A percentile compares a stretch with the other conserved stretches of the same genome.
These are phyloP conservation scores for Acridotheres tristis DNA, from an alignment of 2,797 vertebrate species.

Conservation along the genomic window DNA sequence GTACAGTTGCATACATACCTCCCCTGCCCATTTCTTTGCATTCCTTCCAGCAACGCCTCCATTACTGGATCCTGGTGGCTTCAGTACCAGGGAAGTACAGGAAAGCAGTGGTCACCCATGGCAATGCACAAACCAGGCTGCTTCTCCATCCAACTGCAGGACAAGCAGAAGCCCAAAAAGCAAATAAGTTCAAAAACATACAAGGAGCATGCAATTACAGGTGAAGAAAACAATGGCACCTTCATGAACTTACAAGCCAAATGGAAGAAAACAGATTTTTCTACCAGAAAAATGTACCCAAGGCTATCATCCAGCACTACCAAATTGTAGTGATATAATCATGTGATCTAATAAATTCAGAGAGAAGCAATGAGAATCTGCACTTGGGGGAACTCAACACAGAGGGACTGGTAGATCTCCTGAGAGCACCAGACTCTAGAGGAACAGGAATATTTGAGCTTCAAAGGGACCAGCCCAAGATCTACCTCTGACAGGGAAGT, in stretches of 20 bases:
- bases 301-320: background rate
- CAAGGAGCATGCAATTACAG: background rate
- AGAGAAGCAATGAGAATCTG: background rate
- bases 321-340: background rate
- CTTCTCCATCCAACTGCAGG: conserved; percentile 17
- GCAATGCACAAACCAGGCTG: background rate
- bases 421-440: background rate
- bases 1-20: conserved; percentile 60
- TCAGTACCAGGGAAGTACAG: conserved; percentile 11
- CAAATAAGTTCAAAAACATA: background rate
- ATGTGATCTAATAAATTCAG: background rate
- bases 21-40: conserved; percentile 66
- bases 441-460: background rate
- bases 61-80: conserved; percentile 54
- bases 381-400: background rate
- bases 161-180: background rate
- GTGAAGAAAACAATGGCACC: background rate
- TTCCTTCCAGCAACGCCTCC: conserved; percentile 79
- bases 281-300: background rate
- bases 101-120: background rate
- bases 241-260: background rate
- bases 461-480: background rate
- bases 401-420: background rate
- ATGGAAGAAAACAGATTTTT: background rate
- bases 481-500: background rate